Evolutionary conservation across 2,797 vertebrate species (phyloP), one percentile per base, ranked within the genome.

Genomic region (Muscicapa striata): DNA sequence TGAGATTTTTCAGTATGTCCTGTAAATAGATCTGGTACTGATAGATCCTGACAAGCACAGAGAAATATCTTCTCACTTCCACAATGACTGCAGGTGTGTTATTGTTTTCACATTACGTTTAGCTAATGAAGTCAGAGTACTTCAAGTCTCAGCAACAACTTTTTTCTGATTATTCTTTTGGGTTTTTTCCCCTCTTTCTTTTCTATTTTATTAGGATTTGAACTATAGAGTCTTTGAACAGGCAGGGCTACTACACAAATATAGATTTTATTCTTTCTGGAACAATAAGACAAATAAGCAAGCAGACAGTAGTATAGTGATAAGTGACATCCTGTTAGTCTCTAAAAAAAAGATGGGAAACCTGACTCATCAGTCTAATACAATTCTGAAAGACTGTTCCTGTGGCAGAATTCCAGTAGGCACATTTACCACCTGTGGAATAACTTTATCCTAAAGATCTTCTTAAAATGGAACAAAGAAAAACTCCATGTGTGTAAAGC

Each of bases 311-410:
- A 77, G 59, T 54, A 87, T 62, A 16, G 12, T 74, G 70, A 64
- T 51, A 88, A 85, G 41, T 66, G 70, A 79, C 40, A 66, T 19
- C 40, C 36, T 93, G 51, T 69, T 85, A 84, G 32, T 62, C 36
- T 75, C 63, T 57, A 72, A 76, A 76, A 46, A 78, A 84, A 69
- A 78, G 51, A 66, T 32, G 41, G 2, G 9, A 92, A 49, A n/a
- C 40, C 67, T 95, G 87, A 90, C 67, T 94, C 83, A 94, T 73
- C 69, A 91, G 48, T 67, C 34, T 81, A 66, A 84, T 84, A 74
- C 17, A 89, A 63, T 86, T 70, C 76, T 55, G 24, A 61, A 91
- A 81, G 36, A 10, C 36, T 84, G 11, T 66, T 92, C 70, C 45
- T 2, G 2, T 84, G 70, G 63, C 67, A 96, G 80, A 90, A 91